Percentiles rank a stretch among this genome's conserved stretches.
These are phyloP conservation scores for Struthidea cinerea DNA, from an alignment of 2,113 vertebrate genomes.

Conservation along the genomic window DNA sequence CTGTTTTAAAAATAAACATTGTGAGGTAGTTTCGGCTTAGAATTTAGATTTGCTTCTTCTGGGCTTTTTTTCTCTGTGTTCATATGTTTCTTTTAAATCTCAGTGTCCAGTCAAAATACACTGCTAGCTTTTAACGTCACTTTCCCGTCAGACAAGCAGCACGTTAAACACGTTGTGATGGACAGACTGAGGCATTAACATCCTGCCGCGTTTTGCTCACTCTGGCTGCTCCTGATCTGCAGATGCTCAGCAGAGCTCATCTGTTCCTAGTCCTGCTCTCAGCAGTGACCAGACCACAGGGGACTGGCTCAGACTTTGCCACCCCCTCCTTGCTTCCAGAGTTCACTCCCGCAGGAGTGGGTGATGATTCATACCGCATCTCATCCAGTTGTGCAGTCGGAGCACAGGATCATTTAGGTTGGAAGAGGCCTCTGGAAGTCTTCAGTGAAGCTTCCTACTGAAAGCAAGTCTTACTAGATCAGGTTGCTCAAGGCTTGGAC, in stretches of 20 bases:
- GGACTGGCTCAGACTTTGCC: not conserved
- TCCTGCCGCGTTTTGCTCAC: not conserved
- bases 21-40: not conserved
- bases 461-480: not conserved
- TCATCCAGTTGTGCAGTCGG: not conserved
- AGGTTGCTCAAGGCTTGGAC: not conserved
- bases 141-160: not conserved
- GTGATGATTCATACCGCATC: not conserved
- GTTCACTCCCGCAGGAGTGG: not conserved
- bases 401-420: not conserved
- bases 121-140: not conserved
- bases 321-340: not conserved
- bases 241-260: not conserved
- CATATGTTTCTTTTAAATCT: not conserved
- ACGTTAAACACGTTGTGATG: fast-evolving
- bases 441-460: not conserved
- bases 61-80: not conserved
- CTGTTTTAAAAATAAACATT: not conserved
- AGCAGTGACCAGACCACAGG: not conserved
- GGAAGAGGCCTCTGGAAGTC: not conserved
- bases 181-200: not conserved
- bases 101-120: not conserved
- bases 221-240: not conserved
- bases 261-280: not conserved
- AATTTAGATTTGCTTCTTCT: not conserved